These are phyloP conservation scores for Digitonthophagus gazella DNA, from an alignment of 2,888 invertebrate species.

Conservation along the genomic window DNA sequence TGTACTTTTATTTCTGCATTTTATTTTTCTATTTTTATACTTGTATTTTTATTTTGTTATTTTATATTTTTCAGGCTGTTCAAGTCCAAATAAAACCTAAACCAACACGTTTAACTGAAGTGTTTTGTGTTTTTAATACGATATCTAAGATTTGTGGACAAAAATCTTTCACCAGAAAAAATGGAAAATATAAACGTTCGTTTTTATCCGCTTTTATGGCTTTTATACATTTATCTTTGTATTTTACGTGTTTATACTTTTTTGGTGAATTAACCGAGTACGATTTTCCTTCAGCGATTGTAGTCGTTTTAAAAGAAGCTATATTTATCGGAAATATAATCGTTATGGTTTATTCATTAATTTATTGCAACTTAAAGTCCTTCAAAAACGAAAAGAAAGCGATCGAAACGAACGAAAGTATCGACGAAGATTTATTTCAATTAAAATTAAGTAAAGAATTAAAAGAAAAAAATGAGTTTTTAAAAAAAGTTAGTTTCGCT, in stretches of 20 bases:
- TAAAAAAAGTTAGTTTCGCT: not conserved
- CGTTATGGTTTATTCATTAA: not conserved
- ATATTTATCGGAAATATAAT: not conserved
- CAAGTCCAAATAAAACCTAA: not conserved
- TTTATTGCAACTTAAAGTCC: not conserved
- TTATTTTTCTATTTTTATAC: too few species aligned
- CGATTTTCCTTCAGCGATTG: not conserved
- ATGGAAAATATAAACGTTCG: not conserved
- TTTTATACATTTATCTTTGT: not conserved
- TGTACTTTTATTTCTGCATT: too few species aligned
- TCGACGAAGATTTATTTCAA: not conserved
- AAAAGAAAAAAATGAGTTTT: not conserved
- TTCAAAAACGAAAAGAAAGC: not conserved
- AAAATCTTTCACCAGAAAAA: not conserved
- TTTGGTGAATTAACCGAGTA: not conserved
- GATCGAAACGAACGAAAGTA: not conserved
- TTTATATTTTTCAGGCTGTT: not conserved
- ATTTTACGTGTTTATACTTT: not conserved
- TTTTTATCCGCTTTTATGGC: not conserved
- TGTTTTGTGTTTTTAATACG: not conserved
- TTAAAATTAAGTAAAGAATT: not conserved
- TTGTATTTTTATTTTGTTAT: not conserved
- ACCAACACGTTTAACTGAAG: not conserved
- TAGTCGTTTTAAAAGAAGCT: not conserved
- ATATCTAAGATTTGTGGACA: not conserved